Conservation (phyloP, 2,888 invertebrate genomes). For the Melinaea marsaeus region DNA sequence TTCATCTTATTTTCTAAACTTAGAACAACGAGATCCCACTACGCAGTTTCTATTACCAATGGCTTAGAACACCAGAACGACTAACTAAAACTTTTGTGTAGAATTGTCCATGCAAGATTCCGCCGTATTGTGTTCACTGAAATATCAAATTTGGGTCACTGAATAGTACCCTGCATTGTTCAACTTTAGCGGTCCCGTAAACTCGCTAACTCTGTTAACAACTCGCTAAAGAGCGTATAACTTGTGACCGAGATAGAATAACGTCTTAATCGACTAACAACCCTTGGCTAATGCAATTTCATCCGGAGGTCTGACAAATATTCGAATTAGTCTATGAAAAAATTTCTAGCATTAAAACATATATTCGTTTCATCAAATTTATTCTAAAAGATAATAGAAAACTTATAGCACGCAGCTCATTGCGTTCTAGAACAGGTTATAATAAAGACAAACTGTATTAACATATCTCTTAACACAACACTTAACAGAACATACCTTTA, state of each 20-base stretch:
- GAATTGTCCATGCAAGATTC: slow-evolving; percentile 13
- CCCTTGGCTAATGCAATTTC: slow-evolving; percentile 26
- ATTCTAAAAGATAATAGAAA: no score
- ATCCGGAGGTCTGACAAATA: no score
- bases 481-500: not conserved
- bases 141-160: slow-evolving; percentile 15
- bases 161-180: slow-evolving; percentile 8
- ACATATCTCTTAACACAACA: no score
- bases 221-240: slow-evolving; percentile 56
- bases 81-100: not conserved
- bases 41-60: slow-evolving; percentile 41
- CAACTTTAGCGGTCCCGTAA: slow-evolving; percentile 27
- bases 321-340: no score
- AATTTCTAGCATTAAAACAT: no score
- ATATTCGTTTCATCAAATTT: no score
- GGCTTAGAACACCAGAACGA: not conserved
- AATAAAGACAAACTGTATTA: no score
- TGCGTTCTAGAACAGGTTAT: no score
- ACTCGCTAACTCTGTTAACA: slow-evolving; percentile 55
- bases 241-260: slow-evolving; percentile 45
- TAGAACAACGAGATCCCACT: slow-evolving; percentile 42
- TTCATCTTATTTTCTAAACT: slow-evolving; percentile 29
- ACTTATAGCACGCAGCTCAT: no score
- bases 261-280: slow-evolving; percentile 42
- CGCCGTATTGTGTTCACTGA: slow-evolving; percentile 14